These are phyloP conservation scores for Rattus rattus DNA, from an alignment of 2,113 vertebrate genomes.

Conservation along the genomic window DNA sequence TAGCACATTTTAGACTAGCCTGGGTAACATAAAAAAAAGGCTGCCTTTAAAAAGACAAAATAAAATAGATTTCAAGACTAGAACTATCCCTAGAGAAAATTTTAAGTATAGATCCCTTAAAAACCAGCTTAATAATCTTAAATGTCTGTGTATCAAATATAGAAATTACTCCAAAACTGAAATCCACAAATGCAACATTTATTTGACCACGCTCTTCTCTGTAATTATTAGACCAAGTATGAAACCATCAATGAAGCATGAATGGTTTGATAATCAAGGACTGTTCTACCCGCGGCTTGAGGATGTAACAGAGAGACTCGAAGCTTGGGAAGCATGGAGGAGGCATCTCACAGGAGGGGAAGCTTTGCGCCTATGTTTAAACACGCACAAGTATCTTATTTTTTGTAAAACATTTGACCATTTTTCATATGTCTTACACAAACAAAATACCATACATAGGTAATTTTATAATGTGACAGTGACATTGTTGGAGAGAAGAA, in stretches of 20 bases:
- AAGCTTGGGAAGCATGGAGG: not conserved
- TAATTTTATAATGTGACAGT: not conserved
- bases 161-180: constrained; percentile 38
- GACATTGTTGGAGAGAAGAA: not conserved
- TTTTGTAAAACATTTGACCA: not conserved
- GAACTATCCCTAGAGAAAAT: not conserved
- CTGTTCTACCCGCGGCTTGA: not conserved
- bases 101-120: not conserved
- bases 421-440: constrained; percentile 18
- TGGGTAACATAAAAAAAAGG: not conserved
- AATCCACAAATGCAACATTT: not conserved
- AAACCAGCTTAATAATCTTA: not conserved
- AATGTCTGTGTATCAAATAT: not conserved
- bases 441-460: constrained; percentile 1
- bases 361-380: not conserved
- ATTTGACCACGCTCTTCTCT: not conserved
- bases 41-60: not conserved
- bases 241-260: not conserved
- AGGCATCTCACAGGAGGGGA: not conserved
- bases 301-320: not conserved
- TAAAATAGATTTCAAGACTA: constrained; percentile 33
- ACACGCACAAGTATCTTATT: not conserved
- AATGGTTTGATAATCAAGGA: not conserved
- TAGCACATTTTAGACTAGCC: not conserved
- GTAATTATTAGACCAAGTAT: not conserved